Evolutionary conservation across 2,113 vertebrate species (phyloP).

Genomic region (Eonycteris spelaea): DNA sequence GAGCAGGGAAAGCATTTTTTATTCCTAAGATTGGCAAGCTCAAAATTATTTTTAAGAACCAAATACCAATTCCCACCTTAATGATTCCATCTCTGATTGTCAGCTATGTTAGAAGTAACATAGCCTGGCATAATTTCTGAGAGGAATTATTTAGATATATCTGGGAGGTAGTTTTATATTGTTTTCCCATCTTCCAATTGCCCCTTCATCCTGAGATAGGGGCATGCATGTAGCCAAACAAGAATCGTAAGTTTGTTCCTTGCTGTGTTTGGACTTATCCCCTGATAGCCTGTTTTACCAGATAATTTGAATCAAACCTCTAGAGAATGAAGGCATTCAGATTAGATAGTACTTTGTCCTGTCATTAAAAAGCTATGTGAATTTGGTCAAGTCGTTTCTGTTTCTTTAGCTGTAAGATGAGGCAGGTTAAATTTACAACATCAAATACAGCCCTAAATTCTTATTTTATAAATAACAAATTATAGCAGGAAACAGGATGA

Average conservation of each 20-base stretch:
- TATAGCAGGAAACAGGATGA: neutral
- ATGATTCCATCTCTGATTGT: neutral
- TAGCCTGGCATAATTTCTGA: neutral
- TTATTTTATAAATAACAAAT: constrained; percentile 8
- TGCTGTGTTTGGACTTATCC: neutral
- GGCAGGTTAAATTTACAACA: neutral
- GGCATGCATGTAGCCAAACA: neutral
- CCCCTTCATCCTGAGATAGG: neutral
- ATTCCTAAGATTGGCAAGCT: neutral
- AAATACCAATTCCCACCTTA: neutral
- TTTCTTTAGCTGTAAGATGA: neutral
- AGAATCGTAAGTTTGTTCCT: neutral
- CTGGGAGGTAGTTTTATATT: neutral
- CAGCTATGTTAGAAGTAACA: neutral
- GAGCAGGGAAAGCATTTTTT: neutral
- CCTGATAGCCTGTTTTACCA: neutral
- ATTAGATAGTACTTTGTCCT: neutral
- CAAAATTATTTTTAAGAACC: neutral
- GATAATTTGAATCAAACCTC: neutral
- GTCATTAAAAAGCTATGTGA: neutral
- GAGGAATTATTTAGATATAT: neutral
- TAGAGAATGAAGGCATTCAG: neutral
- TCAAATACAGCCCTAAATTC: neutral
- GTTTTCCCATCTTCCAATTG: neutral
- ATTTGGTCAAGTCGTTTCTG: neutral